These are phyloP conservation scores for Aphidius ervi DNA, from an alignment of 1,140 invertebrate genomes.

Conservation along the genomic window DNA sequence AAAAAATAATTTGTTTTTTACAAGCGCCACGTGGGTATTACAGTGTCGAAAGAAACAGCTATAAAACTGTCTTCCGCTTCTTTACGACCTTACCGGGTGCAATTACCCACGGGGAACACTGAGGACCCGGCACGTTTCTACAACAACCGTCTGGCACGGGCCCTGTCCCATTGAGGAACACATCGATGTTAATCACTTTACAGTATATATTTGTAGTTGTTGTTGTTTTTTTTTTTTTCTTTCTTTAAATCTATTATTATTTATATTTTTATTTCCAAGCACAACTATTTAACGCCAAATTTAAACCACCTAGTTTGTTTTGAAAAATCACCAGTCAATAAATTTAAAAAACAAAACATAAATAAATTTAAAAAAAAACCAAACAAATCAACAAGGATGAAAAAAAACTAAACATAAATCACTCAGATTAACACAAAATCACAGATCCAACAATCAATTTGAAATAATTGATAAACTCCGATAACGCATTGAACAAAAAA, in stretches of 20 bases:
- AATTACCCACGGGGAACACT: conserved; percentile 40
- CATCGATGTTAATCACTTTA: conserved; percentile 16
- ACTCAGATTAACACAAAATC: no score
- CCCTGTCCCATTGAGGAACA: conserved; percentile 26
- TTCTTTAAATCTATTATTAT: conserved; percentile 8
- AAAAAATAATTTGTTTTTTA: conserved; percentile 33
- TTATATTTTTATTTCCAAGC: background rate
- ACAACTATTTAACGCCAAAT: no score
- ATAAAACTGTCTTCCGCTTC: conserved; percentile 51
- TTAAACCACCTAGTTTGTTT: no score
- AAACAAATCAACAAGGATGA: no score
- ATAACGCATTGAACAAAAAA: no score
- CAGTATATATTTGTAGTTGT: conserved; percentile 9
- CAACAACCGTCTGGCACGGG: conserved; percentile 24
- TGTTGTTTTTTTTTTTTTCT: conserved; percentile 11
- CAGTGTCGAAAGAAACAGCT: conserved; percentile 28
- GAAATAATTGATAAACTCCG: no score
- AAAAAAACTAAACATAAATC: no score
- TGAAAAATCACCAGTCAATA: no score
- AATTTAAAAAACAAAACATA: no score
- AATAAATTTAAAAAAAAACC: no score
- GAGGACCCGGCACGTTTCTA: conserved; percentile 33
- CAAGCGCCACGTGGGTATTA: conserved; percentile 47
- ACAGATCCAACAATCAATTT: no score
- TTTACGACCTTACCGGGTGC: conserved; percentile 43